phyloP scores from a whole-genome alignment of 1,140 invertebrate genomes.

The Hyles vespertilio region DNA sequence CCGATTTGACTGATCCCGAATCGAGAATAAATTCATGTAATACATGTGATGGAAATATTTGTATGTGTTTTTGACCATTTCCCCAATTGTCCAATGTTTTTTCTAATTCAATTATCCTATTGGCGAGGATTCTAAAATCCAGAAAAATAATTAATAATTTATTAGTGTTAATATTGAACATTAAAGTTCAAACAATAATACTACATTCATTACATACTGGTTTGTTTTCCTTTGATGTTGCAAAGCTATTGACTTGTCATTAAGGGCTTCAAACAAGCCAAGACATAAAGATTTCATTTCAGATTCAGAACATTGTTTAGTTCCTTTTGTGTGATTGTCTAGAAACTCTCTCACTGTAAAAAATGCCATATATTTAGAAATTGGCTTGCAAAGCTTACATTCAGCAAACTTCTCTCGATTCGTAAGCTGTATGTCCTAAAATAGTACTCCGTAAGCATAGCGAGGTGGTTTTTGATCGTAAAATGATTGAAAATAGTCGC shows the following conservation, averaged over 20 bases:
- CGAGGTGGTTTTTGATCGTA: too few relatives aligned
- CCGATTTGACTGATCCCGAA: conserved; percentile 52
- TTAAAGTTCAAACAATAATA: neutral
- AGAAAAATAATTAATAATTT: too few relatives aligned
- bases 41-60: conserved; percentile 70
- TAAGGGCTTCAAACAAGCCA: conserved; percentile 87
- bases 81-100: conserved; percentile 69
- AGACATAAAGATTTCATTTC: conserved; percentile 86
- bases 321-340: conserved; percentile 77
- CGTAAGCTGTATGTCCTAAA: too few relatives aligned
- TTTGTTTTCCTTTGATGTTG: conserved; percentile 90
- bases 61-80: conserved; percentile 63
- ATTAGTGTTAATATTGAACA: too few relatives aligned
- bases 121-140: conserved; percentile 63
- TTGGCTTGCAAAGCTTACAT: neutral
- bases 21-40: conserved; percentile 62
- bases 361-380: conserved; percentile 16
- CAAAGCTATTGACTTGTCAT: conserved; percentile 89
- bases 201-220: conserved; percentile 45
- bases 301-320: conserved; percentile 82
- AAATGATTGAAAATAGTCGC: too few relatives aligned
- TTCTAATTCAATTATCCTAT: conserved; percentile 68
- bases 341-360: conserved; percentile 81
- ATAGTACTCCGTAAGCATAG: too few relatives aligned
- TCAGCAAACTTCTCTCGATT: too few relatives aligned